Evolutionary conservation across 92 coral and sea anemone species (phyloP).

Genomic region (Parazoanthus darwini): DNA sequence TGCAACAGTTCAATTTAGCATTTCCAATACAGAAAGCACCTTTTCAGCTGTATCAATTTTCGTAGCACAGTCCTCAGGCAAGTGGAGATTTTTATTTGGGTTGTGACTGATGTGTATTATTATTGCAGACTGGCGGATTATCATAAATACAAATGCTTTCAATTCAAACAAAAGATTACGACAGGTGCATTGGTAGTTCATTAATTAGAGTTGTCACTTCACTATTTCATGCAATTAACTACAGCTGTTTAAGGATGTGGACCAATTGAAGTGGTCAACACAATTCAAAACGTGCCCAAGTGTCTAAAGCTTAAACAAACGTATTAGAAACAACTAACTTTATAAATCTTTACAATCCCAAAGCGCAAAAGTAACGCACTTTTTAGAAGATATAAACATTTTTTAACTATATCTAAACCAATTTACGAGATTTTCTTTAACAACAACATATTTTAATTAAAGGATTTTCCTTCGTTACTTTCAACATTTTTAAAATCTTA

Average conservation of each 20-base stretch:
- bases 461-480: not conserved
- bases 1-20: not conserved
- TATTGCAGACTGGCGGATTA: not conserved
- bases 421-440: not conserved
- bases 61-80: not conserved
- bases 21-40: not conserved
- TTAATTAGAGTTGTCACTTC: slow-evolving; percentile 1
- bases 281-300: not conserved
- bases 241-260: not conserved
- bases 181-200: slow-evolving; percentile 26
- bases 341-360: not conserved
- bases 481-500: not conserved
- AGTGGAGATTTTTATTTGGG: not conserved
- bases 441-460: not conserved
- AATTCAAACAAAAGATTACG: not conserved
- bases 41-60: not conserved
- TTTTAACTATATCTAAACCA: not conserved
- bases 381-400: not conserved
- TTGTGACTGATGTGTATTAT: not conserved
- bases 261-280: slow-evolving; percentile 17
- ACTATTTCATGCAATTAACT: not conserved
- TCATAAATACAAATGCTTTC: not conserved
- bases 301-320: not conserved
- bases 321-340: not conserved
- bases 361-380: not conserved